phyloP scores from a whole-genome alignment of 2,888 invertebrate species.

The Epinotia demarniana region DNA sequence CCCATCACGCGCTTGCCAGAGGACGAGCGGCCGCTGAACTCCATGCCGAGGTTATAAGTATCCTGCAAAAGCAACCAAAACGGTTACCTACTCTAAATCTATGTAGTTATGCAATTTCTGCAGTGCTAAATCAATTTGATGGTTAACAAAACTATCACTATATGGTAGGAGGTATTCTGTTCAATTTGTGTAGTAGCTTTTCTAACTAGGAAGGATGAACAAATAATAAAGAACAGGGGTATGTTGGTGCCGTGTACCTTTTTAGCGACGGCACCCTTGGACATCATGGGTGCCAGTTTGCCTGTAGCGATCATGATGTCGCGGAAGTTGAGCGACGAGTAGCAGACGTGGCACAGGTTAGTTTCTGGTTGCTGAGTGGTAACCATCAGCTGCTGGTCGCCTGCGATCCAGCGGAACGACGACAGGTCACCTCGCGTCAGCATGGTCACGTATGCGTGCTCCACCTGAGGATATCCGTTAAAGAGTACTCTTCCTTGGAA shows the following conservation, averaged over 20 bases:
- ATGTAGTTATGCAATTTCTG: too few relatives aligned
- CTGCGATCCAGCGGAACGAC: conserved; percentile 97
- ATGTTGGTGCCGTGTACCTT: too few relatives aligned
- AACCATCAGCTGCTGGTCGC: conserved; percentile 79
- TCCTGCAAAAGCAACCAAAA: conserved; percentile 83
- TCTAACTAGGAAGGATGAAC: too few relatives aligned
- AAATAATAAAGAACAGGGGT: too few relatives aligned
- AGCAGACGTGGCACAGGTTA: conserved; percentile 95
- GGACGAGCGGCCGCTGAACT: conserved; percentile 94
- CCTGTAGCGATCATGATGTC: conserved; percentile 99
- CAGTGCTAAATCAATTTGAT: too few relatives aligned
- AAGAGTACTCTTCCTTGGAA: too few relatives aligned
- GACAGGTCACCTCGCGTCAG: conserved; percentile 97
- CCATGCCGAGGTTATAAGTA: conserved; percentile 94
- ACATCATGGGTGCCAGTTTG: conserved; percentile 94
- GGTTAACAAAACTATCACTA: too few relatives aligned
- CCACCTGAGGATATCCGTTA: conserved; percentile 81
- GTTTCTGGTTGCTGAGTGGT: conserved; percentile 73
- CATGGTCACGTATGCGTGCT: conserved; percentile 98
- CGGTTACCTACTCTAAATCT: background rate
- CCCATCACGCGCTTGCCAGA: conserved; percentile 95
- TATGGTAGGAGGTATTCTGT: too few relatives aligned
- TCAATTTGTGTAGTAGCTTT: too few relatives aligned
- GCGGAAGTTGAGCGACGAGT: conserved; percentile 98
- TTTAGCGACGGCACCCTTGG: conserved; percentile 83